Evolutionary conservation across 1,140 invertebrate genomes (phyloP).

Genomic region (Penaeus chinensis): DNA sequence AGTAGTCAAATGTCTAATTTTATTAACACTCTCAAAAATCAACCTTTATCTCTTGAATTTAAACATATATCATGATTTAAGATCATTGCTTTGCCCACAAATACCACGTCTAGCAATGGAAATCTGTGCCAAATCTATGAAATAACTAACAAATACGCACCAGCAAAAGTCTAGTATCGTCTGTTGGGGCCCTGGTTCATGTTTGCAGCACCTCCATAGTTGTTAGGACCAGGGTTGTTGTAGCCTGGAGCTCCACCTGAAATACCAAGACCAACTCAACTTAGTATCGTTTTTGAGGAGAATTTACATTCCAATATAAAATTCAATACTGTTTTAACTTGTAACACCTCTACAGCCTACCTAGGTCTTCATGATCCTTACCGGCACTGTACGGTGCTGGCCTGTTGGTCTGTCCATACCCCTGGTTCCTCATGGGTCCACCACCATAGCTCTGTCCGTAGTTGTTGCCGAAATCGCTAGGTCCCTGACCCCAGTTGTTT

Average conservation of each 20-base stretch:
- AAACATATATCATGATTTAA: slow-evolving; percentile 42
- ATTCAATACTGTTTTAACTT: background rate
- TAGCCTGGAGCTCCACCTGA: slow-evolving; percentile 22
- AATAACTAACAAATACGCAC: slow-evolving; percentile 10
- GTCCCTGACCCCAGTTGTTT: slow-evolving; percentile 58
- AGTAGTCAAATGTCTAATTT: slow-evolving; percentile 25
- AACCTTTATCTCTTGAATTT: slow-evolving; percentile 14
- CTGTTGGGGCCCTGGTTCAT: slow-evolving; percentile 54
- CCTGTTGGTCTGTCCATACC: slow-evolving; percentile 54
- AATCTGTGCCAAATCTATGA: background rate
- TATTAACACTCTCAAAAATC: slow-evolving; percentile 38
- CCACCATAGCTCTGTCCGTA: slow-evolving; percentile 63
- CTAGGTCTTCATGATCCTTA: slow-evolving; percentile 21
- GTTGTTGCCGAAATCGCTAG: slow-evolving; percentile 63
- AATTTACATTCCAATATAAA: background rate
- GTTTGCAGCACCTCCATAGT: slow-evolving; percentile 30
- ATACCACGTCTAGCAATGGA: background rate
- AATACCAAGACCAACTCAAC: background rate
- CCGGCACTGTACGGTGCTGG: slow-evolving; percentile 60
- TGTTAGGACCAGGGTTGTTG: slow-evolving; percentile 44
- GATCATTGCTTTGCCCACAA: background rate
- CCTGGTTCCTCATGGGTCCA: slow-evolving; percentile 61
- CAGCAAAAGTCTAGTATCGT: slow-evolving; percentile 41
- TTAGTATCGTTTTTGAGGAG: background rate
- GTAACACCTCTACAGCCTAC: background rate